Base-by-base conservation (phyloP, 2,797 vertebrate genomes). In the Falco berigora region DNA sequence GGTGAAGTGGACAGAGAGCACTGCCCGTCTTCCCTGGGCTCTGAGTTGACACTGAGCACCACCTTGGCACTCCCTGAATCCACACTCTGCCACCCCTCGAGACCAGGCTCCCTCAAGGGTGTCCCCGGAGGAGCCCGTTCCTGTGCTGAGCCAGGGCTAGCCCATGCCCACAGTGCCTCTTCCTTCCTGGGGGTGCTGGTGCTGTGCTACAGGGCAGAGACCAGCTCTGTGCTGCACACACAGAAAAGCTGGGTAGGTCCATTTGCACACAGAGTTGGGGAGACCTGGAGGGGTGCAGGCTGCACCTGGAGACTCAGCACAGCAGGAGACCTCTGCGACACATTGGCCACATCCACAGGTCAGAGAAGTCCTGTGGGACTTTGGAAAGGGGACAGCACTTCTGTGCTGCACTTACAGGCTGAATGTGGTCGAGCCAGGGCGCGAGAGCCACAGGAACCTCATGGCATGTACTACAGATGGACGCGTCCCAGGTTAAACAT, bases 401-500 rank as follows among this genome's bases (percentile, higher is more conserved):
- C 46, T 59, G 61, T 17, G 2, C 78, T 14, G 24, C 3, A 3
- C 56, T 82, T 20, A 8, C 36, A 42, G 87, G 49, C 50, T 32
- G 88, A 93, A 67, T 6, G 6, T 59, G 79, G 76, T 14, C 2
- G 21, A 95, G 90, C 78, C 91, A 90, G 58, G 18, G 52, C 6
- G 2, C 9, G 8, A 71, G 68, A 94, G 87, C 79, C 34, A 5
- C 83, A 94, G 94, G 92, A 96, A 92, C 88, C 88, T 94, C 62
- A 81, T 84, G 92, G 92, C 88, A 90, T 96, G 94, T 93, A 53
- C 55, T 50, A 58, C 49, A 84, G 66, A 95, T 96, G 96, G 95
- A 61, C 44, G 6, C 10, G 69, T 56, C 95, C 95, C 95, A 96
- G 95, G 95, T 84, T 96, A 95, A 95, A 96, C 95, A 95, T 11